phyloP scores from a whole-genome alignment of 2,888 invertebrate species.

The Lepidocyrtoides sp. region DNA sequence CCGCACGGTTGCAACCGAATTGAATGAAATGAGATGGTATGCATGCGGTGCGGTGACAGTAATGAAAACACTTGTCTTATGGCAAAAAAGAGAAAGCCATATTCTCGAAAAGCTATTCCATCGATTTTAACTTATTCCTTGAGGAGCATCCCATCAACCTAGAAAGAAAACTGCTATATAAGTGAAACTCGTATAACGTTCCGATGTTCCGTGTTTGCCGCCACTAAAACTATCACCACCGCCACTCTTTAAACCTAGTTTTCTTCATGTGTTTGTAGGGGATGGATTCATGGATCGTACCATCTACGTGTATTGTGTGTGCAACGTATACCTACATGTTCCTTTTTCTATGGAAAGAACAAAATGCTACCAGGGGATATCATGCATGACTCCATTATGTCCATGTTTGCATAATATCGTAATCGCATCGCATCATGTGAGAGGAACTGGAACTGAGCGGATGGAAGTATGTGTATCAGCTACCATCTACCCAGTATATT shows the following conservation, averaged over 20 bases:
- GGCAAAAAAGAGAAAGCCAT: constrained; percentile 63
- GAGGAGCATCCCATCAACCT: constrained; percentile 45
- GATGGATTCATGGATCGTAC: too few species aligned
- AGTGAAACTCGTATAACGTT: constrained; percentile 46
- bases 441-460: constrained; percentile 41
- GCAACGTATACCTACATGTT: neutral
- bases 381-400: constrained; percentile 78
- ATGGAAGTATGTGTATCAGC: constrained; percentile 24
- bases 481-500: neutral
- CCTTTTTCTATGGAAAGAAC: constrained; percentile 43
- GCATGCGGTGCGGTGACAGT: constrained; percentile 45
- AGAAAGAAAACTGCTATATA: constrained; percentile 34
- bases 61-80: constrained; percentile 75
- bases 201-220: neutral
- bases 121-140: constrained; percentile 71
- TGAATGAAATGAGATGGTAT: constrained; percentile 59
- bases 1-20: neutral
- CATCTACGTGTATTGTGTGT: neutral
- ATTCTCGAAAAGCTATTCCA: constrained; percentile 42
- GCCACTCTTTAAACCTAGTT: neutral
- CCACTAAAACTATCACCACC: constrained; percentile 15
- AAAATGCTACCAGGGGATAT: constrained; percentile 72
- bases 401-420: constrained; percentile 78
- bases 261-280: neutral
- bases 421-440: constrained; percentile 59